Conservation (phyloP, 2,888 invertebrate genomes). For the Sussaba pulchella region DNA sequence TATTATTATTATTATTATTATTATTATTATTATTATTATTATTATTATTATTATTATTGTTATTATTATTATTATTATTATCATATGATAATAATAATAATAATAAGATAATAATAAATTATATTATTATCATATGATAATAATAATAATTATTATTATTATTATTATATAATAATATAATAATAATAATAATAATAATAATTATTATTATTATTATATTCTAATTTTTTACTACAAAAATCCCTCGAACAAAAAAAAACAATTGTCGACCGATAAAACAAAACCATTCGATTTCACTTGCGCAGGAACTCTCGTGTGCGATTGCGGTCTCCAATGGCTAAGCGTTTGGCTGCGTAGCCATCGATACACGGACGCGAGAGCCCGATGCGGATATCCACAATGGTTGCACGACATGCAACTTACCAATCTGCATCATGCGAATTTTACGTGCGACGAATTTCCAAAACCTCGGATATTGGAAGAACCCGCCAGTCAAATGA, state of each 20-base stretch:
- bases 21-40: too few relatives aligned
- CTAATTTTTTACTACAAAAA: too few relatives aligned
- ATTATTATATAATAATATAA: too few relatives aligned
- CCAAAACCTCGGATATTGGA: slow-evolving; percentile 94
- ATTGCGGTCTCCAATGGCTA: slow-evolving; percentile 95
- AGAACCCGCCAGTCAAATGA: slow-evolving; percentile 92
- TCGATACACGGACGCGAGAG: slow-evolving; percentile 87
- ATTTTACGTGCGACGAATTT: slow-evolving; percentile 91
- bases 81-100: too few relatives aligned
- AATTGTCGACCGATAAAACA: slow-evolving; percentile 23
- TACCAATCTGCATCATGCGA: slow-evolving; percentile 88
- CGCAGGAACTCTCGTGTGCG: slow-evolving; percentile 92
- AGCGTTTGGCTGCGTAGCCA: slow-evolving; percentile 90
- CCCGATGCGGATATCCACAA: slow-evolving; percentile 93
- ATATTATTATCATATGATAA: too few relatives aligned
- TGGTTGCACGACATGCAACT: slow-evolving; percentile 90
- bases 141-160: too few relatives aligned
- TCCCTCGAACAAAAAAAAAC: neutral
- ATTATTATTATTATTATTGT: too few relatives aligned
- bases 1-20: too few relatives aligned
- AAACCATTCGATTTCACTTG: slow-evolving; percentile 83
- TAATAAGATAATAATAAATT: too few relatives aligned
- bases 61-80: too few relatives aligned
- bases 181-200: neutral
- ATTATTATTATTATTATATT: neutral